These are phyloP conservation scores for Dendroctonus valens DNA, from an alignment of 1,140 invertebrate species.

Conservation along the genomic window DNA sequence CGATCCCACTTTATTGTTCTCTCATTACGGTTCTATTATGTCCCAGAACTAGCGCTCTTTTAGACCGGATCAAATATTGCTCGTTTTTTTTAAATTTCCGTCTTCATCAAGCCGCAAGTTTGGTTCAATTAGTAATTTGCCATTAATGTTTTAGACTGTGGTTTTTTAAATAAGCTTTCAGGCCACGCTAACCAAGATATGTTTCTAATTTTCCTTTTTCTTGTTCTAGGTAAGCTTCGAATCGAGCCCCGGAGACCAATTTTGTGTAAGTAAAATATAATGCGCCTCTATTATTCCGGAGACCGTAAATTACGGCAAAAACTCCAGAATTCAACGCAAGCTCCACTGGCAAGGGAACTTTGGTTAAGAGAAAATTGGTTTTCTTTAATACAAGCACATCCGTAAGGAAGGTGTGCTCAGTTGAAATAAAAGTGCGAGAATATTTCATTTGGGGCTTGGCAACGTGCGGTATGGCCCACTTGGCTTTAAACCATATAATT, in stretches of 20 bases:
- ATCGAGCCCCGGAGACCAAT: slow-evolving; percentile 25
- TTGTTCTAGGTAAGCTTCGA: slow-evolving; percentile 31
- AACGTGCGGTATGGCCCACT: too few relatives aligned
- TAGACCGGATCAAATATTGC: too few relatives aligned
- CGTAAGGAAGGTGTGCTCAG: too few relatives aligned
- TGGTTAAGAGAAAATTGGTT: slow-evolving; percentile 21
- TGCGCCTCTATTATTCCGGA: slow-evolving; percentile 22
- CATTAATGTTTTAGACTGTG: neutral
- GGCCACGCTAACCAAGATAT: slow-evolving; percentile 26
- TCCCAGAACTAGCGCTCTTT: neutral
- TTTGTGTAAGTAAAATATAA: slow-evolving; percentile 31
- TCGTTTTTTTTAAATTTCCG: too few relatives aligned
- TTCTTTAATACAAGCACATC: neutral
- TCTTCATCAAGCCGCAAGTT: too few relatives aligned
- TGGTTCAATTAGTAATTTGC: neutral
- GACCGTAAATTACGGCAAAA: slow-evolving; percentile 27
- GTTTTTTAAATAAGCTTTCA: neutral
- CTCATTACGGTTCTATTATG: slow-evolving; percentile 36
- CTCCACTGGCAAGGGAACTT: slow-evolving; percentile 12
- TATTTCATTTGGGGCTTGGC: too few relatives aligned
- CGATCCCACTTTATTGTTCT: slow-evolving; percentile 36
- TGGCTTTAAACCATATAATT: too few relatives aligned
- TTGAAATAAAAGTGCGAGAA: too few relatives aligned
- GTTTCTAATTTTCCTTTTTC: slow-evolving; percentile 32
- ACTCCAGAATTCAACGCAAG: slow-evolving; percentile 6